These are phyloP conservation scores for Rallus limicola DNA, from an alignment of 2,113 vertebrate species.

Conservation along the genomic window DNA sequence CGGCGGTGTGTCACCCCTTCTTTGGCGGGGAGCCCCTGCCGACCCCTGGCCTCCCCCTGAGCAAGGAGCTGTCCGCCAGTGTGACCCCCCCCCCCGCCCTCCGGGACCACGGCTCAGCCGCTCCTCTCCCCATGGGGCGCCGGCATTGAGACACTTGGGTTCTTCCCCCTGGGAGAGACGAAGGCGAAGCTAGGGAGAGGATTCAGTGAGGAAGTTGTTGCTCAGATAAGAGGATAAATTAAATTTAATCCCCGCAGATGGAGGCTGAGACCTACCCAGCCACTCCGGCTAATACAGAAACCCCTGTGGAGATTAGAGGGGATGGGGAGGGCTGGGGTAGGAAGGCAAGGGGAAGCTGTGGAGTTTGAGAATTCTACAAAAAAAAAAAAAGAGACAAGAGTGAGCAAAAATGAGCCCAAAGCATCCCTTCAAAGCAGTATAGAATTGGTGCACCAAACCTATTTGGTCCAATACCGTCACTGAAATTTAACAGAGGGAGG, in stretches of 20 bases:
- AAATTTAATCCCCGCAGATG: conserved; percentile 66
- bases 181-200: background rate
- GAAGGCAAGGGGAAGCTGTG: background rate
- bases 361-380: too few species aligned
- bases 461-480: background rate
- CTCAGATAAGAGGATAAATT: conserved; percentile 70
- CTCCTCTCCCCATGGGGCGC: background rate
- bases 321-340: background rate
- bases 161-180: background rate
- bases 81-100: background rate
- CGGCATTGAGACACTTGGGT: background rate
- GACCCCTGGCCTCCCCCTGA: background rate
- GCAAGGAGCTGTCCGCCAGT: too few species aligned
- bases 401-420: background rate
- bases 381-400: background rate
- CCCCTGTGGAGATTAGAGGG: conserved; percentile 14
- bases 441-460: background rate
- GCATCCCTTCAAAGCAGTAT: background rate
- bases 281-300: conserved; percentile 57
- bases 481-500: background rate
- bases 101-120: rapidly evolving
- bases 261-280: conserved; percentile 36
- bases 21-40: background rate
- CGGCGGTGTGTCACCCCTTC: background rate
- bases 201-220: background rate